These are phyloP conservation scores for Drosophila picticornis DNA, from an alignment of 2,888 invertebrate species.

Conservation along the genomic window DNA sequence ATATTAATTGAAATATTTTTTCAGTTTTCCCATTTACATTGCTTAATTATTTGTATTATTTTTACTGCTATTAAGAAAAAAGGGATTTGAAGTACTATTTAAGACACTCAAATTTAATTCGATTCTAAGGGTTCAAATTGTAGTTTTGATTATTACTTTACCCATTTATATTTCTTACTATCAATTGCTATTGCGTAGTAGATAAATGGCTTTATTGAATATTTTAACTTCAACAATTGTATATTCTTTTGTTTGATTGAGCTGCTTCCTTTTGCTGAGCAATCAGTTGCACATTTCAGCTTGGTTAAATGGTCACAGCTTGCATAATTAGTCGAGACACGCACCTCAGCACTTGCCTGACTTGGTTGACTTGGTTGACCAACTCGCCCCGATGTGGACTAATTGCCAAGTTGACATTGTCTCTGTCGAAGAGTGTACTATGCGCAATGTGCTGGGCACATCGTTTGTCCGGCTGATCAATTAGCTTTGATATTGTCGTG, in stretches of 20 bases:
- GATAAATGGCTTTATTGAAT: neutral
- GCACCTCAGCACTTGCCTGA: conserved; percentile 22
- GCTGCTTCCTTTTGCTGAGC: conserved; percentile 10
- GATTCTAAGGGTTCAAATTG: neutral
- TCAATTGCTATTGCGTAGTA: neutral
- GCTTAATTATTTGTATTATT: neutral
- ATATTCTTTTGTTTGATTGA: conserved; percentile 6
- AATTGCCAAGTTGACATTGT: conserved; percentile 57
- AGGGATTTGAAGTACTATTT: neutral
- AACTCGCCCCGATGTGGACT: conserved; percentile 16
- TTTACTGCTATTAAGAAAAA: neutral
- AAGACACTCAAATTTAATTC: neutral
- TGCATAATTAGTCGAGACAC: conserved; percentile 43
- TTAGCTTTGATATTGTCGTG: conserved; percentile 77
- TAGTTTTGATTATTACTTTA: neutral
- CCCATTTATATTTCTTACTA: neutral
- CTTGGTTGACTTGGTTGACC: conserved; percentile 1
- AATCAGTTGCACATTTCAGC: conserved; percentile 16
- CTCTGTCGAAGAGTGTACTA: conserved; percentile 10
- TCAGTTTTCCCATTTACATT: neutral
- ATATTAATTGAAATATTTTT: neutral
- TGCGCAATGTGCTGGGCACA: neutral
- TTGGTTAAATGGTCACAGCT: conserved; percentile 8
- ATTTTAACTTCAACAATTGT: neutral
- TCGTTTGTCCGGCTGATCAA: conserved; percentile 65